phyloP scores from a whole-genome alignment of 2,888 invertebrate genomes.

The Reticulitermes lucifugus region DNA sequence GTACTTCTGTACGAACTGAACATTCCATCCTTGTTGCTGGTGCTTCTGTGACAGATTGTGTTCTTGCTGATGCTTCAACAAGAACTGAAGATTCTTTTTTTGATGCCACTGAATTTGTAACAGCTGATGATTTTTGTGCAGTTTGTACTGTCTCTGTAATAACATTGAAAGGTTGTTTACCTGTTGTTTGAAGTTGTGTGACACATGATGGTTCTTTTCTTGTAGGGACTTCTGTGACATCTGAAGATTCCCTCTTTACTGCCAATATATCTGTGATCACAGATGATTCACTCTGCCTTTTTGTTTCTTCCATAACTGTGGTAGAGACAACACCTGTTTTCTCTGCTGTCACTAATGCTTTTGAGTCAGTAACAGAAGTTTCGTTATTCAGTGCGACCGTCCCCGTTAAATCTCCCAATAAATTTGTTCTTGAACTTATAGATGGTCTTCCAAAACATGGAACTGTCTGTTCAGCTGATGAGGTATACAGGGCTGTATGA shows the following conservation, averaged over 20 bases:
- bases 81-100: no score
- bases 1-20: no score
- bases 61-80: no score
- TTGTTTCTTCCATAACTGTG: neutral
- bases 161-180: neutral
- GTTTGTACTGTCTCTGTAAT: neutral
- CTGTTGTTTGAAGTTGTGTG: neutral
- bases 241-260: neutral
- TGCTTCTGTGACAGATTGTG: no score
- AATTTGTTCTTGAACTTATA: neutral
- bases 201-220: neutral
- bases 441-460: neutral
- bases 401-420: neutral
- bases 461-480: neutral
- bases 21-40: no score
- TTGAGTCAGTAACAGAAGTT: neutral
- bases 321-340: neutral
- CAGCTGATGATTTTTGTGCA: neutral
- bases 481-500: neutral
- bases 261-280: neutral
- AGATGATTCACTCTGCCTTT: neutral
- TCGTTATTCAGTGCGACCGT: neutral
- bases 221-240: neutral
- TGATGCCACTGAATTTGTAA: neutral
- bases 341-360: neutral